Evolutionary conservation across 2,888 invertebrate genomes (phyloP).

Genomic region (Napeogenes inachia): DNA sequence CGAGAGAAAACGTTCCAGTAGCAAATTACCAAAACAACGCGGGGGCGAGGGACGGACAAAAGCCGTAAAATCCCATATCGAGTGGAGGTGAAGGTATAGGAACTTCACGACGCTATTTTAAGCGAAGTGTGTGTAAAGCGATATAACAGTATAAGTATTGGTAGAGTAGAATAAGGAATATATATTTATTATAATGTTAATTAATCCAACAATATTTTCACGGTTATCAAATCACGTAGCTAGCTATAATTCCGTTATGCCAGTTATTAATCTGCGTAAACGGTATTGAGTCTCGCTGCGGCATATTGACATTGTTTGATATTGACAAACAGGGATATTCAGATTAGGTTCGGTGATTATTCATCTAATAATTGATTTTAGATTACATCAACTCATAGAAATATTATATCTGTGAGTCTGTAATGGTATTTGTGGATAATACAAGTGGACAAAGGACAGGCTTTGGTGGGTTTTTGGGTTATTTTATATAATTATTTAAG

Average conservation of each 20-base stretch:
- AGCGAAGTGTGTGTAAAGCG: not conserved
- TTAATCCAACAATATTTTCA: not conserved
- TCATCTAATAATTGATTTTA: not conserved
- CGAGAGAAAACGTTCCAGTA: constrained; percentile 14
- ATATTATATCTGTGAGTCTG: no score
- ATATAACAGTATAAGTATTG: not conserved
- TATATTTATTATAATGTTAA: constrained; percentile 1
- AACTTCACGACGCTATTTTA: no score
- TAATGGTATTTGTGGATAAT: no score
- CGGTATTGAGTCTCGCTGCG: constrained; percentile 12
- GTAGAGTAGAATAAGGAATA: not conserved
- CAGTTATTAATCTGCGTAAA: constrained; percentile 13
- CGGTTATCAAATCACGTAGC: not conserved
- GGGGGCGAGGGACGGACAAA: constrained; percentile 13
- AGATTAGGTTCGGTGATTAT: not conserved
- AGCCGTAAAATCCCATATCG: constrained; percentile 14
- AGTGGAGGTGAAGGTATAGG: constrained; percentile 10
- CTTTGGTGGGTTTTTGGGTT: no score
- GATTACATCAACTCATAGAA: not conserved
- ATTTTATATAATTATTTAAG: no score
- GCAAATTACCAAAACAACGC: constrained; percentile 20
- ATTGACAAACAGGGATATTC: not conserved
- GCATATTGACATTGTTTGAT: constrained; percentile 14
- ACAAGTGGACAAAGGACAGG: no score
- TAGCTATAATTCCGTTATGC: not conserved